These are phyloP conservation scores for Nyctibius bracteatus DNA, from an alignment of 2,113 vertebrate species.

Conservation along the genomic window DNA sequence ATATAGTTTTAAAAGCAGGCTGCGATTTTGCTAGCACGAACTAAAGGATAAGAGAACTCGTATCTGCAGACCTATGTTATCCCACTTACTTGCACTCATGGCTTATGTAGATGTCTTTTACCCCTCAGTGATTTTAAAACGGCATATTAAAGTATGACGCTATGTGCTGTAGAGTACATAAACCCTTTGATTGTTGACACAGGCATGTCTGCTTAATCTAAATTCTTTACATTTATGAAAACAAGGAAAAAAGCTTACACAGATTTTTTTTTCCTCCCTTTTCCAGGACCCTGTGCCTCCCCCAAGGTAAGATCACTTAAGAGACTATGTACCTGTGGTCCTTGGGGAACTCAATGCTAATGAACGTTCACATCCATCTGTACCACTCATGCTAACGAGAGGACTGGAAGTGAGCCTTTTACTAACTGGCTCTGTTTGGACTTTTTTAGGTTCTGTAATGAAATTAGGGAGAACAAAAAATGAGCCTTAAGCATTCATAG, in stretches of 20 bases:
- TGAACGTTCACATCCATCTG: background rate
- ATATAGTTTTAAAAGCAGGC: background rate
- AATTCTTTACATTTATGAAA: background rate
- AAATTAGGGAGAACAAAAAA: background rate
- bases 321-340: background rate
- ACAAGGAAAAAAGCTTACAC: background rate
- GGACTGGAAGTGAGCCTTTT: background rate
- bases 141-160: background rate
- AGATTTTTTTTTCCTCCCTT: conserved; percentile 5
- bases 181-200: background rate
- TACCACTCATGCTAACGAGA: background rate
- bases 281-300: conserved; percentile 47
- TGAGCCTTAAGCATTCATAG: background rate
- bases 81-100: background rate
- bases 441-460: background rate
- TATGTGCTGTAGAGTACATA: background rate
- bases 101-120: background rate
- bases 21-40: background rate
- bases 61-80: background rate
- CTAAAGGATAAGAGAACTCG: background rate
- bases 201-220: background rate
- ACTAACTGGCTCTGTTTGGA: background rate
- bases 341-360: background rate
- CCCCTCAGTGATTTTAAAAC: background rate
- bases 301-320: conserved; percentile 41